Conservation (phyloP, 2,888 invertebrate genomes). For the Eupithecia subumbrata region DNA sequence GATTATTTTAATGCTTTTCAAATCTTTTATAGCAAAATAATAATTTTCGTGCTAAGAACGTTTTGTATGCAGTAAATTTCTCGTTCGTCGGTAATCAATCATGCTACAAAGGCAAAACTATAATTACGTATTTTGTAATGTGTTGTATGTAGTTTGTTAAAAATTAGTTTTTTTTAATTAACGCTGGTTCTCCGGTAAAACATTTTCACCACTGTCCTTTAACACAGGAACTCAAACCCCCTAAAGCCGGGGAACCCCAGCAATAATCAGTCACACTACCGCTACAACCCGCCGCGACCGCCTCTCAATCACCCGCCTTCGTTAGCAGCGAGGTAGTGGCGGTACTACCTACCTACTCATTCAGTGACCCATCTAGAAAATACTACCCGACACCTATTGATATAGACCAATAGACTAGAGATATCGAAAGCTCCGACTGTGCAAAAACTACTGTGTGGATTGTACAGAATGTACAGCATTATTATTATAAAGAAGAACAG, state of each 20-base stretch:
- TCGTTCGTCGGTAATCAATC: no score
- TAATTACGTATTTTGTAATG: no score
- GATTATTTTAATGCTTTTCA: no score
- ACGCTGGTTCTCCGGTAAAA: background rate
- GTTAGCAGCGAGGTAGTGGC: background rate
- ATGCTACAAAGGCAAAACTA: no score
- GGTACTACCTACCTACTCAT: background rate
- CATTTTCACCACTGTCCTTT: background rate
- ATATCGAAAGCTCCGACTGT: background rate
- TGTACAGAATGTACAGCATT: no score
- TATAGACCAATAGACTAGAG: background rate
- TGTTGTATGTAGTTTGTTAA: no score
- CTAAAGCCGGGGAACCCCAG: background rate
- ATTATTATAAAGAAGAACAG: background rate
- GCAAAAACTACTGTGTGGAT: no score
- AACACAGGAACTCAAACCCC: background rate
- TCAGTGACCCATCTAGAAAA: background rate
- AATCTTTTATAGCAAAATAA: background rate
- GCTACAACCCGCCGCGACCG: background rate
- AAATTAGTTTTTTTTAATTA: background rate
- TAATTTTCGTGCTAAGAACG: background rate
- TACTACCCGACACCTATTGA: background rate
- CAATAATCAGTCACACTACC: background rate
- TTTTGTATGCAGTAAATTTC: background rate
- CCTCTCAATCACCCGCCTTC: constrained; percentile 8